Percentiles rank a stretch among this genome's conserved stretches.
Evolutionary conservation across 2,888 invertebrate genomes (phyloP).

Genomic region (Agriopis marginaria): DNA sequence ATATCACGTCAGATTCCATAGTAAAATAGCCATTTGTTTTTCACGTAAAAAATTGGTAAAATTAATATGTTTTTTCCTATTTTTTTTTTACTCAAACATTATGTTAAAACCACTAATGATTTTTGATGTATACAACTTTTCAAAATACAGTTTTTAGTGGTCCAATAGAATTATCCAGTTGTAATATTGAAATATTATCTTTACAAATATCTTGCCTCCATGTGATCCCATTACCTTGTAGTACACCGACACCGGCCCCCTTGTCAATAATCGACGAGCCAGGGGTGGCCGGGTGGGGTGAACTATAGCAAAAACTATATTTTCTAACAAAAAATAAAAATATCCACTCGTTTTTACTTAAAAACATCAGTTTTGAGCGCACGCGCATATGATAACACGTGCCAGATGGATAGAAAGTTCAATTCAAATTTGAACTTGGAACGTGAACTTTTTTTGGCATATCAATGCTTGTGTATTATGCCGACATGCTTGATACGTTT

Average conservation of each 20-base stretch:
- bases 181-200: not conserved
- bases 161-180: no score
- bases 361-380: conserved; percentile 81
- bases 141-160: no score
- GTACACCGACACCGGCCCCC: conserved; percentile 85
- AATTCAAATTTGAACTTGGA: conserved; percentile 31
- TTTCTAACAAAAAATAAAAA: conserved; percentile 79
- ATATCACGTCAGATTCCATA: no score
- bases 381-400: conserved; percentile 76
- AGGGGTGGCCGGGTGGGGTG: conserved; percentile 75
- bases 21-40: no score
- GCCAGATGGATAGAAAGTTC: conserved; percentile 50
- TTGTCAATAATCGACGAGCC: conserved; percentile 66
- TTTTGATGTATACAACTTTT: no score
- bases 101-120: no score
- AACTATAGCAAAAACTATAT: conserved; percentile 72
- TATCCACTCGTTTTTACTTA: conserved; percentile 80
- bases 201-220: conserved; percentile 44
- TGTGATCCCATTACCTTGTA: conserved; percentile 62
- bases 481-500: not conserved
- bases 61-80: no score
- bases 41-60: no score
- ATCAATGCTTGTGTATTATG: not conserved
- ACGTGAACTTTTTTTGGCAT: conserved; percentile 17
- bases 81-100: no score